phyloP scores from a whole-genome alignment of 1,140 invertebrate species.

The Arctopsyche grandis region DNA sequence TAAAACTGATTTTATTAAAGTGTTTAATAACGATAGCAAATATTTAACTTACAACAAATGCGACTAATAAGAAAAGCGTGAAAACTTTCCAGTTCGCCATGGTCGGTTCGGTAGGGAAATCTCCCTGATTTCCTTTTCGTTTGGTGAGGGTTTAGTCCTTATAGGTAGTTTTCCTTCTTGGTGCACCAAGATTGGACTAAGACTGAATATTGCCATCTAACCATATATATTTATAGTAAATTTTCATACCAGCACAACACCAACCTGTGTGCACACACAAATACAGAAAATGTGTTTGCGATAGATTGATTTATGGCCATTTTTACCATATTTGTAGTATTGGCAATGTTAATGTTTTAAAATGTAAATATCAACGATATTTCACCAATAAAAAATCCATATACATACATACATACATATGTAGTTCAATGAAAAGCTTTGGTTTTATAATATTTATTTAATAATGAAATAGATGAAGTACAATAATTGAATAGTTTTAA shows the following conservation, averaged over 20 bases:
- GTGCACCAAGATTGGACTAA: slow-evolving; percentile 26
- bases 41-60: slow-evolving; percentile 2
- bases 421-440: too few species aligned
- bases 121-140: neutral
- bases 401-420: too few species aligned
- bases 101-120: too few species aligned
- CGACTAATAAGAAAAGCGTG: neutral
- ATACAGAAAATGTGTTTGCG: neutral
- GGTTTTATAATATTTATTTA: too few species aligned
- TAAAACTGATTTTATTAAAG: too few species aligned
- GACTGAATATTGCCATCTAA: neutral
- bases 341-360: neutral
- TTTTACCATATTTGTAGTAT: slow-evolving; percentile 21
- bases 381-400: too few species aligned
- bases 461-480: too few species aligned
- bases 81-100: neutral
- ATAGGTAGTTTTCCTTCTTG: neutral
- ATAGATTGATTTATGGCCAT: slow-evolving; percentile 32
- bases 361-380: slow-evolving; percentile 3
- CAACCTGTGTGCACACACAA: slow-evolving; percentile 9
- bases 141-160: neutral
- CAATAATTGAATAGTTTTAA: too few species aligned
- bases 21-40: neutral
- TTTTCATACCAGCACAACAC: neutral
- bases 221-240: slow-evolving; percentile 33